phyloP scores from a whole-genome alignment of 1,140 invertebrate species.

The Harpegnathos saltator region DNA sequence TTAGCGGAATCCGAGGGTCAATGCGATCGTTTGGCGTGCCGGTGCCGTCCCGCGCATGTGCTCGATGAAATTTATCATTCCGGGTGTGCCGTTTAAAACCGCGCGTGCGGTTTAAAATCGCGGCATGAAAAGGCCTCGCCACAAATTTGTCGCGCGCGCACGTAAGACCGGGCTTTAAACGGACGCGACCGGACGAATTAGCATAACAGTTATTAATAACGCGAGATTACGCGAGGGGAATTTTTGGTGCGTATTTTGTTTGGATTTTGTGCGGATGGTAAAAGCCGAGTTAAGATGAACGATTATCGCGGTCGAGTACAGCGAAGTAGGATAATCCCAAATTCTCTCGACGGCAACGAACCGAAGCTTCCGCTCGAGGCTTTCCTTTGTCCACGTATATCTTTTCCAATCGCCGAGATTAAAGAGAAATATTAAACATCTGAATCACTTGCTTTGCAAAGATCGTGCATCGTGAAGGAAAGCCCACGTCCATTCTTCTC shows the following conservation, averaged over 20 bases:
- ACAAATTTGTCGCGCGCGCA: too few relatives aligned
- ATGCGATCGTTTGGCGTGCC: slow-evolving; percentile 12
- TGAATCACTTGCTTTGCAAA: too few relatives aligned
- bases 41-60: neutral
- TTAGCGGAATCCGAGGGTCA: slow-evolving; percentile 9
- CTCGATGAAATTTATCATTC: slow-evolving; percentile 3
- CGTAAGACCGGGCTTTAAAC: too few relatives aligned
- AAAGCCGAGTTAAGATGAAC: neutral
- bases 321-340: too few relatives aligned
- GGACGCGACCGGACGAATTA: neutral
- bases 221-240: neutral
- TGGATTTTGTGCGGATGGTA: neutral
- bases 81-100: slow-evolving; percentile 5
- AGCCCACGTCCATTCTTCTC: too few relatives aligned
- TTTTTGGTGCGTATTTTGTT: neutral
- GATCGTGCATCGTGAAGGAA: too few relatives aligned
- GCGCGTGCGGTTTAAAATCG: slow-evolving; percentile 36
- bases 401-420: too few relatives aligned
- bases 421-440: too few relatives aligned
- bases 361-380: too few relatives aligned
- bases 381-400: too few relatives aligned
- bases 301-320: too few relatives aligned
- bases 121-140: slow-evolving; percentile 43
- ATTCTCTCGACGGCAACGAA: too few relatives aligned
- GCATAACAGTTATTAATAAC: slow-evolving; percentile 4